Base-by-base conservation (phyloP, 2,113 vertebrate species). In the Pomatorhinus ruficollis region DNA sequence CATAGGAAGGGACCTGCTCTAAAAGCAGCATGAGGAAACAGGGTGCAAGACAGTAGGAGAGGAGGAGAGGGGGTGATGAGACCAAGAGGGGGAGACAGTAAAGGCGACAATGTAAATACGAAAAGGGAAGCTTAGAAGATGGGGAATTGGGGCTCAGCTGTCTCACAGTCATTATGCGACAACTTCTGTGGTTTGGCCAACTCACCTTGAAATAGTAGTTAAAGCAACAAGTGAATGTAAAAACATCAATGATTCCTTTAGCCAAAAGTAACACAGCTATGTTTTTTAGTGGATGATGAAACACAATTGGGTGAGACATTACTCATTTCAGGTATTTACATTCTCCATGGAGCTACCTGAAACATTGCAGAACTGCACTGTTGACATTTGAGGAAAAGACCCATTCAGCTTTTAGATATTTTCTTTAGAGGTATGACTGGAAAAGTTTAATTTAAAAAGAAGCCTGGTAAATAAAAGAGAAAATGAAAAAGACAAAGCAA, bases 161-260 rank as follows among this genome's bases (percentile, higher is more conserved):
- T 65, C 68, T 90, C 45, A 64, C 50, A 71, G 47, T 89, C 89
- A 39, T 22, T 61, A 21, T 39, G 54, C 76, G 83, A 85, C 45
- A 25, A 1, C 47, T 85, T 91, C 61, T 91, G 74, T 75, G 70
- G 85, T 61, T 94, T 97, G 76, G 52, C 76, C 80, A 78, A 85
- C 71, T 87, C 77, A 22, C 30, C 59, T 92, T 89, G 92, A 96
- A 96, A 95, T 23, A 83, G 44, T 91, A 93, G 79, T 40, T 91
- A 52, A 91, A 94, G 54, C 21, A 63, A 40, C 61, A 59, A 0
- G 1, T 59, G 28, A n/a, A 35, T 21, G 19, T 94, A 50, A 82
- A 79, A 68, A 28, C 5, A 20, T 59, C 10, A 35, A 16, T 60
- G 35, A 37, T 61, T 80, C 17, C 39, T 78, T 61, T 61, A 71